phyloP scores from a whole-genome alignment of 2,888 invertebrate species.

The Lacanobia wlatinum region DNA sequence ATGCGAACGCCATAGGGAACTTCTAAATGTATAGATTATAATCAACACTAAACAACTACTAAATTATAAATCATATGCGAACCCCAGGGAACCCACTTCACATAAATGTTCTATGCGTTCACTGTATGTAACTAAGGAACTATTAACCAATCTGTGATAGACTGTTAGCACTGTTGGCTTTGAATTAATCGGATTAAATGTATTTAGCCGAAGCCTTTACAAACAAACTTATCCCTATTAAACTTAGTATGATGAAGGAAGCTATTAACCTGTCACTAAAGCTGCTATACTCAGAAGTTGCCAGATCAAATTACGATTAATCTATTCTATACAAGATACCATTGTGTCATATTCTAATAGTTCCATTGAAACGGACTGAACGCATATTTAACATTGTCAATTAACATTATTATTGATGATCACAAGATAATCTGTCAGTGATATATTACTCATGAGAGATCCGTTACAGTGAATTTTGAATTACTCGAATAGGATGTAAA shows the following conservation, averaged over 20 bases:
- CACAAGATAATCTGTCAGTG: conserved; percentile 59
- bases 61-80: conserved; percentile 39
- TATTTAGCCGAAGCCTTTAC: conserved; percentile 28
- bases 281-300: conserved; percentile 9
- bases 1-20: not conserved
- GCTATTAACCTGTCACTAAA: conserved; percentile 47
- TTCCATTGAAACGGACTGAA: conserved; percentile 52
- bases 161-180: conserved; percentile 28
- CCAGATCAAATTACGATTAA: conserved; percentile 28
- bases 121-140: conserved; percentile 46
- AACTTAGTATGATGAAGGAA: conserved; percentile 51
- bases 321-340: conserved; percentile 34
- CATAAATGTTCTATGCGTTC: conserved; percentile 33
- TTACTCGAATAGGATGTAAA: conserved; percentile 49
- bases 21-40: conserved; percentile 16
- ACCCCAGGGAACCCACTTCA: conserved; percentile 46
- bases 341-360: conserved; percentile 55
- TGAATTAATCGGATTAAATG: conserved; percentile 44
- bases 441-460: conserved; percentile 55
- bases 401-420: conserved; percentile 61
- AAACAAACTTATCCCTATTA: conserved; percentile 31
- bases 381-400: conserved; percentile 58
- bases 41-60: not conserved
- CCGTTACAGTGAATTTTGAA: conserved; percentile 57
- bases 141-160: conserved; percentile 38